phyloP scores from a whole-genome alignment of 2,113 vertebrate species.

The Lamprotornis superbus region DNA sequence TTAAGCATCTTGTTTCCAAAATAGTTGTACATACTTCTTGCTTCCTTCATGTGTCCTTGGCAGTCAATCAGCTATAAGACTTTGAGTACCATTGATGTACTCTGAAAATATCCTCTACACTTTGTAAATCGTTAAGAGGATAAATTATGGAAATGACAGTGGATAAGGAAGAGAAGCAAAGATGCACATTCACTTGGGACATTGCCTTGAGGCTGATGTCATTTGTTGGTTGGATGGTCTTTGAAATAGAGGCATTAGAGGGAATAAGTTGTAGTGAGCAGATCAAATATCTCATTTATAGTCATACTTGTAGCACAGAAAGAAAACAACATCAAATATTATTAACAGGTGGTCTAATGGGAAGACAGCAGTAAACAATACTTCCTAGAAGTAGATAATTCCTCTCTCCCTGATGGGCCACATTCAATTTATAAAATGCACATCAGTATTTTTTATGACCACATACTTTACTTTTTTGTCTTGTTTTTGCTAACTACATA shows the following conservation, averaged over 20 bases:
- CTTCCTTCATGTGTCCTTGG: neutral
- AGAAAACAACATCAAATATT: neutral
- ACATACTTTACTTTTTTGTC: neutral
- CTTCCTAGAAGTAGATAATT: neutral
- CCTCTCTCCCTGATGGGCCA: neutral
- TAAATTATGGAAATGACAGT: neutral
- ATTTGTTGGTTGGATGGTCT: constrained; percentile 8
- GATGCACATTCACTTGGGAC: neutral
- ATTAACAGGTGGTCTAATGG: neutral
- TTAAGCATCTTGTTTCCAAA: neutral
- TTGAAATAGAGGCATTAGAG: constrained; percentile 14
- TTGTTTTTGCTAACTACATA: neutral
- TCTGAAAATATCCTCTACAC: neutral
- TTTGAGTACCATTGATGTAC: neutral
- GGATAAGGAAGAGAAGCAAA: neutral
- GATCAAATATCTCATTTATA: neutral
- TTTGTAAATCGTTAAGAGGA: neutral
- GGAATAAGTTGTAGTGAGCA: neutral
- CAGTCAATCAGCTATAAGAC: neutral
- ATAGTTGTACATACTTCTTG: neutral
- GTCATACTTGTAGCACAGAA: neutral
- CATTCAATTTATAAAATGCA: neutral
- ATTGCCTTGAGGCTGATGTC: neutral
- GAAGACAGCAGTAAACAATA: neutral
- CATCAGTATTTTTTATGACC: neutral